Percentiles rank a stretch among this genome's conserved stretches.
Evolutionary conservation across 2,888 invertebrate species (phyloP).

Genomic region (Actias luna): DNA sequence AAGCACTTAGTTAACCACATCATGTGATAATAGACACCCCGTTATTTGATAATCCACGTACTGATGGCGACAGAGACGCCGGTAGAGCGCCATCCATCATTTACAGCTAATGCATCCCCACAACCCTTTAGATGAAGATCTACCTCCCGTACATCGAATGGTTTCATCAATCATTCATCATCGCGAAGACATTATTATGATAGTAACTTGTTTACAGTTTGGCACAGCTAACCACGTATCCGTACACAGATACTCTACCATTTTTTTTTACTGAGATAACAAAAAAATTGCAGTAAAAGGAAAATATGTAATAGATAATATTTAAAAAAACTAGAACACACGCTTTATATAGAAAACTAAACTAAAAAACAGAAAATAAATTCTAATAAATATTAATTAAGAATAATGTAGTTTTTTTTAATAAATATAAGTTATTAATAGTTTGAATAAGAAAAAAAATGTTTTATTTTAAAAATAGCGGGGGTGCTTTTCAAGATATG

Average conservation of each 20-base stretch:
- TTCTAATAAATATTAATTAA: too few species aligned
- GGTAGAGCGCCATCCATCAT: constrained; percentile 65
- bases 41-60: constrained; percentile 24
- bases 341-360: too few species aligned
- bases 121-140: constrained; percentile 63
- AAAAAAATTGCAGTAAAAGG: too few species aligned
- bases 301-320: too few species aligned
- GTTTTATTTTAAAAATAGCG: too few species aligned
- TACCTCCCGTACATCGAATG: constrained; percentile 15
- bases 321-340: too few species aligned
- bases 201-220: background rate
- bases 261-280: too few species aligned
- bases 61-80: constrained; percentile 57
- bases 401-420: too few species aligned
- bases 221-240: background rate
- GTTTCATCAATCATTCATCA: constrained; percentile 17
- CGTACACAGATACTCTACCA: background rate
- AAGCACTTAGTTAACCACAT: background rate
- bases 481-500: too few species aligned
- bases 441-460: too few species aligned
- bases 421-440: too few species aligned
- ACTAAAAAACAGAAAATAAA: too few species aligned
- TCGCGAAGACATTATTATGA: constrained; percentile 9
- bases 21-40: background rate
- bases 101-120: constrained; percentile 59